phyloP scores from a whole-genome alignment of 2,113 vertebrate genomes.

The Mormyrus iriodes region DNA sequence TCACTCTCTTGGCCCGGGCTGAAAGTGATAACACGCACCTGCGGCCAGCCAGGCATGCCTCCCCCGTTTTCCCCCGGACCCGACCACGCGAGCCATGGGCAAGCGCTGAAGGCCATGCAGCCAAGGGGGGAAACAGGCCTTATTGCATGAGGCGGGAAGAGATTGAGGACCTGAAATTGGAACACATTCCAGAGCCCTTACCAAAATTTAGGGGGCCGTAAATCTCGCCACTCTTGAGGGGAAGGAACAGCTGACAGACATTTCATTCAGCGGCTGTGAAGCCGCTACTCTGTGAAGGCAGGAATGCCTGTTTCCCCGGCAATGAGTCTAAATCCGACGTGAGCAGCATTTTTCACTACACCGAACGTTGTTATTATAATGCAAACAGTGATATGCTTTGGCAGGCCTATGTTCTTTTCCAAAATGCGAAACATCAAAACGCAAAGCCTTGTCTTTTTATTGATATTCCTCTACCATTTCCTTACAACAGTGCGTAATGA shows the following conservation, averaged over 20 bases:
- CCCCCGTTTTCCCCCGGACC: not conserved
- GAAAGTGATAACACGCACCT: constrained; percentile 41
- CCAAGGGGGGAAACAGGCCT: constrained; percentile 20
- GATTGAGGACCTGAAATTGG: constrained; percentile 36
- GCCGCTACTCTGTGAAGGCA: not conserved
- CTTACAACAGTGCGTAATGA: not conserved
- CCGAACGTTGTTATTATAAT: not conserved
- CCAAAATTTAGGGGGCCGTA: constrained; percentile 44
- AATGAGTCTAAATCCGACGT: not conserved
- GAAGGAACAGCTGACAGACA: constrained; percentile 21
- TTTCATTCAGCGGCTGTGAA: constrained; percentile 18
- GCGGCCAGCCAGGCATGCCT: constrained; percentile 18
- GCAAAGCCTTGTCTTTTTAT: not conserved
- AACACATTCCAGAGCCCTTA: constrained; percentile 39
- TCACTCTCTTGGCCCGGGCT: not conserved
- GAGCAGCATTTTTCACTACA: not conserved
- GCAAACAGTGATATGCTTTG: not conserved
- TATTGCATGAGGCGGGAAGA: constrained; percentile 36
- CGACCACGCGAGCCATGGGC: not conserved
- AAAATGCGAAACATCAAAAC: not conserved
- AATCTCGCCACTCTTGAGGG: constrained; percentile 33
- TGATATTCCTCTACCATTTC: not conserved
- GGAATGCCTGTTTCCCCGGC: not conserved
- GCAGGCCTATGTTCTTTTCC: not conserved
- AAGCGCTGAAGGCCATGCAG: not conserved